Conservation (phyloP, 2,888 invertebrate genomes). For the Barypeithes pellucidus region DNA sequence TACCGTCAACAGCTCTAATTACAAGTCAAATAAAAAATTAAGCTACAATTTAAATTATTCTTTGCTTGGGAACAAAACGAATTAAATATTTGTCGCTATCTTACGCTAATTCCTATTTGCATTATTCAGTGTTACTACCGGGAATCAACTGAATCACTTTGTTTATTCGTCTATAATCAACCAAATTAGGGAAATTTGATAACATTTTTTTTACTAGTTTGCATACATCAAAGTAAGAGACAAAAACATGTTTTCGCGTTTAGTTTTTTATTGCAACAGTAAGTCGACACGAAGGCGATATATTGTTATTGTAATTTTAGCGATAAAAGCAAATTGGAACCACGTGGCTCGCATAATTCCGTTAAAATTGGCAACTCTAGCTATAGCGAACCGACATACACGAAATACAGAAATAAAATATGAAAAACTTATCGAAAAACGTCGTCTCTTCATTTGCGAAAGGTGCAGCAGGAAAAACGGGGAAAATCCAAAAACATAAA, state of each 20-base stretch:
- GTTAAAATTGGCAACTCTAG: too few species aligned
- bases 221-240: too few species aligned
- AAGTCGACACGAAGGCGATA: neutral
- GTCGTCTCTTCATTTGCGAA: too few species aligned
- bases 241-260: too few species aligned
- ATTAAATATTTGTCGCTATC: neutral
- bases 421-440: too few species aligned
- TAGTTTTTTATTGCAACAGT: neutral
- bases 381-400: too few species aligned
- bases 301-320: neutral
- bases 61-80: neutral
- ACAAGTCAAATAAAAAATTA: constrained; percentile 13
- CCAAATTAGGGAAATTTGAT: neutral
- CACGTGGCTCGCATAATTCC: too few species aligned
- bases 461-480: too few species aligned
- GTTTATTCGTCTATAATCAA: neutral
- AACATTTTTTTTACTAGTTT: neutral
- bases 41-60: neutral
- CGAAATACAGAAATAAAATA: too few species aligned
- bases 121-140: neutral
- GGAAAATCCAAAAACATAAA: too few species aligned
- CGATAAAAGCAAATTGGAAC: too few species aligned
- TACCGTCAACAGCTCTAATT: neutral
- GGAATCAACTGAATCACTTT: neutral
- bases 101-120: constrained; percentile 2